Conservation (phyloP, 2,888 invertebrate species). For the Chorisops tibialis region DNA sequence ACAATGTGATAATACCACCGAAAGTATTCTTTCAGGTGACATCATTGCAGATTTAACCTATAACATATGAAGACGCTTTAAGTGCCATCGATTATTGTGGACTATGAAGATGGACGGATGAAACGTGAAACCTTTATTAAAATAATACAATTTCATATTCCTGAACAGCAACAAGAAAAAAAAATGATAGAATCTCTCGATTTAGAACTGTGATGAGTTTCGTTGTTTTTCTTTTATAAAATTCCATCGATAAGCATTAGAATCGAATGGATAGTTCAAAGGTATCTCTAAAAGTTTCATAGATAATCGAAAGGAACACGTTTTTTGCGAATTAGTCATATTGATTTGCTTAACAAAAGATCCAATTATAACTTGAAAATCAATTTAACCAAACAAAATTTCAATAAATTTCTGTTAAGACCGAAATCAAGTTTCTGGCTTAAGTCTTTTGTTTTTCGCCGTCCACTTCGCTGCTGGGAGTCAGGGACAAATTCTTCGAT, state of each 20-base stretch:
- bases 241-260: neutral
- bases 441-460: slow-evolving; percentile 4
- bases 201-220: slow-evolving; percentile 5
- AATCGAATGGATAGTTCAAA: neutral
- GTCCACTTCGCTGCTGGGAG: neutral
- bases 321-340: neutral
- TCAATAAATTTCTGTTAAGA: neutral
- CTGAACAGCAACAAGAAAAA: slow-evolving; percentile 39
- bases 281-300: neutral
- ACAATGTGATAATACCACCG: neutral
- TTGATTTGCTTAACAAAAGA: neutral
- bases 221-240: neutral
- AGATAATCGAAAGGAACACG: neutral
- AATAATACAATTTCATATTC: neutral
- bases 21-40: slow-evolving; percentile 10
- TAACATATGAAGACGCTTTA: neutral
- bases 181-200: slow-evolving; percentile 54
- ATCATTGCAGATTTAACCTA: slow-evolving; percentile 4
- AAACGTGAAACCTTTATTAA: neutral
- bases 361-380: neutral
- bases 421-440: slow-evolving; percentile 7
- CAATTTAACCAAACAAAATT: neutral
- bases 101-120: neutral
- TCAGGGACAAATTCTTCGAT: neutral
- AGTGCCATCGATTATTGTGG: neutral